Percentiles rank a stretch among this genome's conserved stretches.
These are phyloP conservation scores for Melanotaenia parkinsoni DNA, from an alignment of 2,797 vertebrate genomes.

Conservation along the genomic window DNA sequence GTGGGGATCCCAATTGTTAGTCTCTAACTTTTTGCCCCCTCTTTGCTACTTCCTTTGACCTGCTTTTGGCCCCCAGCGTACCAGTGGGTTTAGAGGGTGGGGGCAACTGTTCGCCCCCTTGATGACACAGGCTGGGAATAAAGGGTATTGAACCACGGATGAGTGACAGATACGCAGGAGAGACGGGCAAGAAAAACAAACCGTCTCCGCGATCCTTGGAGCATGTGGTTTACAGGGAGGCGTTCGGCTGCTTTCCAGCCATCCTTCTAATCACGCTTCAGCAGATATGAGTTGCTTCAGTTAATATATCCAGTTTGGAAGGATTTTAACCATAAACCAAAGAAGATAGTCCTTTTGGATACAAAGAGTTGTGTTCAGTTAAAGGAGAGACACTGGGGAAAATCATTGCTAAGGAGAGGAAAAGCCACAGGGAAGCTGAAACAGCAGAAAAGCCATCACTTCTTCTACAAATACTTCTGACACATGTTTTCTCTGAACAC, in stretches of 20 bases:
- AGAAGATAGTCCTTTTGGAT: slow-evolving; percentile 45
- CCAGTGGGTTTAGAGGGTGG: slow-evolving; percentile 19
- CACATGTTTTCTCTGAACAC: slow-evolving; percentile 55
- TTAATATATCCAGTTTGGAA: slow-evolving; percentile 35
- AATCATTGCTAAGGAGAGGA: slow-evolving; percentile 49
- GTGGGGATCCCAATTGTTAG: slow-evolving; percentile 35
- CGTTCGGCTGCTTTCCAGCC: slow-evolving; percentile 71
- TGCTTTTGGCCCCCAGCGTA: slow-evolving; percentile 34
- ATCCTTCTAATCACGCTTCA: slow-evolving; percentile 60
- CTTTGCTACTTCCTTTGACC: slow-evolving; percentile 50
- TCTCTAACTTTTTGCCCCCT: slow-evolving; percentile 60
- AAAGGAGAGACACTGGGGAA: slow-evolving; percentile 21
- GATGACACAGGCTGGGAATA: slow-evolving; percentile 34
- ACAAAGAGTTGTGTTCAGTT: slow-evolving; percentile 56
- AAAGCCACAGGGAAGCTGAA: slow-evolving; percentile 30
- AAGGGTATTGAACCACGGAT: slow-evolving; percentile 64
- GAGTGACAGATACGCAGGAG: slow-evolving; percentile 33
- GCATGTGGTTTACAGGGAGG: slow-evolving; percentile 61
- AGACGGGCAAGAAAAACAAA: slow-evolving; percentile 38
- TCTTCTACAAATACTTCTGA: slow-evolving; percentile 62
- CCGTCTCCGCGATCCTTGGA: slow-evolving; percentile 35
- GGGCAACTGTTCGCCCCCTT: slow-evolving; percentile 23
- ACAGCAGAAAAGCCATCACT: slow-evolving; percentile 52
- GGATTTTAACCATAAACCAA: slow-evolving; percentile 22
- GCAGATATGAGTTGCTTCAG: slow-evolving; percentile 51